These are phyloP conservation scores for Elysia crispata DNA, from an alignment of 2,888 invertebrate genomes.

Conservation along the genomic window DNA sequence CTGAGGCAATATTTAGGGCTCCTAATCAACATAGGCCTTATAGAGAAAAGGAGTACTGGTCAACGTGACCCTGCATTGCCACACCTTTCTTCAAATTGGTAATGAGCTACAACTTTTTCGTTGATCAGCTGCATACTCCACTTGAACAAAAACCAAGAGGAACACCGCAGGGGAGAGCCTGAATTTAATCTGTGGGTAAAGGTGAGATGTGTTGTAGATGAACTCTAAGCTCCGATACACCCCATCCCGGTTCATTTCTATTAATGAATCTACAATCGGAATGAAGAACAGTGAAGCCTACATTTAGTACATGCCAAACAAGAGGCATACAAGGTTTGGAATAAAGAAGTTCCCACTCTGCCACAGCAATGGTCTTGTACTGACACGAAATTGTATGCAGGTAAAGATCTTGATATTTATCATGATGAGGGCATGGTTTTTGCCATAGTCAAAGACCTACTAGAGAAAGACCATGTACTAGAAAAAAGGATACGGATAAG, in stretches of 20 bases:
- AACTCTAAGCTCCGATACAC: conserved; percentile 29
- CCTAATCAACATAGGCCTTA: no score
- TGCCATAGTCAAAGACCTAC: neutral
- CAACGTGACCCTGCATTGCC: no score
- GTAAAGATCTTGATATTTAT: conserved; percentile 27
- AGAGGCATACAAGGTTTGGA: conserved; percentile 39
- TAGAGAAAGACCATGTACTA: neutral
- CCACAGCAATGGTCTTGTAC: conserved; percentile 24
- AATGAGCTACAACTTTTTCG: no score
- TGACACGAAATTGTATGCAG: conserved; percentile 33
- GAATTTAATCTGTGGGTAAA: conserved; percentile 45
- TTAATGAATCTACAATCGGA: conserved; percentile 43
- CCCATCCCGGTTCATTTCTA: conserved; percentile 14
- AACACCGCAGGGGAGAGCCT: neutral
- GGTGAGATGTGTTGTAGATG: conserved; percentile 30
- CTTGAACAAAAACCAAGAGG: no score
- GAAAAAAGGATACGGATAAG: no score
- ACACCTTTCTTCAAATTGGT: no score
- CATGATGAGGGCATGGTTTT: neutral
- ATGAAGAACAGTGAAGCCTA: conserved; percentile 41
- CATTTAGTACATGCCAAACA: conserved; percentile 46
- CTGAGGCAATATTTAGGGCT: no score
- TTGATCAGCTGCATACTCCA: no score
- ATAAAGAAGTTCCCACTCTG: neutral
- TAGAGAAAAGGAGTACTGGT: no score